Conservation (phyloP, 2,888 invertebrate genomes). For the Antheraea assamensis region DNA sequence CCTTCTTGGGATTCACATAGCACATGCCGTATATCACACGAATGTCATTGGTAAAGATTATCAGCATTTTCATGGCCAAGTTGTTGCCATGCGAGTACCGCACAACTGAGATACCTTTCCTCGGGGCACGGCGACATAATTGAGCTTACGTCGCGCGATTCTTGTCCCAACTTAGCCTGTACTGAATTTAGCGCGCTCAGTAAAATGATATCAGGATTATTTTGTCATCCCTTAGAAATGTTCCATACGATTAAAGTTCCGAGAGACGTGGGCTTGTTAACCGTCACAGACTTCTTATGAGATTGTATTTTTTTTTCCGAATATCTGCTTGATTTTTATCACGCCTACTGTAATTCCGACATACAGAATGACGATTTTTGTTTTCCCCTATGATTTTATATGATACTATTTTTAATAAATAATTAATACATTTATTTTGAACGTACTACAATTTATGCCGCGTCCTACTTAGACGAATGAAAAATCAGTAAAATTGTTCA, state of each 20-base stretch:
- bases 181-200: slow-evolving; percentile 48
- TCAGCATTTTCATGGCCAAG: slow-evolving; percentile 59
- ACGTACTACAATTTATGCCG: background rate
- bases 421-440: background rate
- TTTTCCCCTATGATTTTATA: slow-evolving; percentile 6
- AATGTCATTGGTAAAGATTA: slow-evolving; percentile 65
- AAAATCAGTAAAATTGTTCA: background rate
- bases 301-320: background rate
- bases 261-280: slow-evolving; percentile 44
- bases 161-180: slow-evolving; percentile 45
- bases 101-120: slow-evolving; percentile 62
- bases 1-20: too few species aligned
- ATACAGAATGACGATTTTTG: background rate
- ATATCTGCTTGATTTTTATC: background rate
- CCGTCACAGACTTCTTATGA: slow-evolving; percentile 1
- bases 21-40: too few species aligned
- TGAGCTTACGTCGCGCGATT: slow-evolving; percentile 36
- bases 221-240: slow-evolving; percentile 62
- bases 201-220: slow-evolving; percentile 56
- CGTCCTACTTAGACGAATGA: background rate
- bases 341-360: background rate
- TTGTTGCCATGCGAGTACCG: slow-evolving; percentile 72
- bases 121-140: slow-evolving; percentile 45
- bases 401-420: background rate
- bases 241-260: slow-evolving; percentile 66